These are phyloP conservation scores for Campoletis raptor DNA, from an alignment of 2,888 invertebrate species.

Conservation along the genomic window DNA sequence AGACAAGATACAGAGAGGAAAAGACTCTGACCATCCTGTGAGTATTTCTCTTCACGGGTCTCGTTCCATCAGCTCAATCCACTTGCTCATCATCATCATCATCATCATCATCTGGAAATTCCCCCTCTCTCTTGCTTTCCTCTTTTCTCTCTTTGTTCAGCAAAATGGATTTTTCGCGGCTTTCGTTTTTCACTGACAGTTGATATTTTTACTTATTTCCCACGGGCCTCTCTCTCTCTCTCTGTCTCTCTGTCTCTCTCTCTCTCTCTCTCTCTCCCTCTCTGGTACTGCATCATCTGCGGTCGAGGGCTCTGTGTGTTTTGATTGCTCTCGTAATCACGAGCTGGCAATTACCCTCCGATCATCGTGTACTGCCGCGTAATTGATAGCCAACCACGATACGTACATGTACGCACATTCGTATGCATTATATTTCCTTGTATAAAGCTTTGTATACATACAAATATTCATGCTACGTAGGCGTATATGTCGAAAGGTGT, in stretches of 20 bases:
- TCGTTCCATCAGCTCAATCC: conserved; percentile 22
- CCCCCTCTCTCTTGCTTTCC: neutral
- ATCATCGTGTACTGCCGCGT: conserved; percentile 44
- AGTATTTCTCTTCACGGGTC: conserved; percentile 21
- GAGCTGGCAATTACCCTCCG: conserved; percentile 51
- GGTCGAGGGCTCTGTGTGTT: conserved; percentile 33
- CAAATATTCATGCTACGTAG: neutral
- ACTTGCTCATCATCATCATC: conserved; percentile 28
- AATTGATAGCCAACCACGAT: conserved; percentile 54
- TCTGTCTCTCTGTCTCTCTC: conserved; percentile 9
- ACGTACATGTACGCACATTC: neutral
- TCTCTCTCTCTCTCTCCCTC: conserved; percentile 21
- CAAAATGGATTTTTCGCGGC: conserved; percentile 58
- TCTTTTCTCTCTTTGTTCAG: conserved; percentile 12
- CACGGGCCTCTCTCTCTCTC: conserved; percentile 40
- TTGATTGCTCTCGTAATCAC: conserved; percentile 60
- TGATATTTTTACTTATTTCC: conserved; percentile 53
- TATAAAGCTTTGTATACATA: neutral
- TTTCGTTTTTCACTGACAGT: conserved; percentile 53
- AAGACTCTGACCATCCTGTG: neutral
- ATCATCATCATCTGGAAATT: conserved; percentile 44
- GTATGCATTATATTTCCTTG: neutral
- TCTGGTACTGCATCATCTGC: conserved; percentile 29
- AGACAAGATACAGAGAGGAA: conserved; percentile 8
- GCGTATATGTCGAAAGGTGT: neutral